Percentiles rank a stretch among this genome's conserved stretches.
Evolutionary conservation across 2,888 invertebrate genomes (phyloP).

Genomic region (Clostera curtula): DNA sequence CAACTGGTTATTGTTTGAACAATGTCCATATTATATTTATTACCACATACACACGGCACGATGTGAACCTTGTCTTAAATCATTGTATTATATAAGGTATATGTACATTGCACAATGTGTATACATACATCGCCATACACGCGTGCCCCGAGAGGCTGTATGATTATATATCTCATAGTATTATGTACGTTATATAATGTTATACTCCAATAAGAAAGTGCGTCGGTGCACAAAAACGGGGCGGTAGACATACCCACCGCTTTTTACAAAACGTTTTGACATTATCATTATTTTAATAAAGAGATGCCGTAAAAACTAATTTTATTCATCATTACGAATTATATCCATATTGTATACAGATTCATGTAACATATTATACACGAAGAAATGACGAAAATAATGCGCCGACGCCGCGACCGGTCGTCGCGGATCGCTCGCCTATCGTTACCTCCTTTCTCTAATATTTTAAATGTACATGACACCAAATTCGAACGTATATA

Average conservation of each 20-base stretch:
- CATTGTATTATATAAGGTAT: slow-evolving; percentile 82
- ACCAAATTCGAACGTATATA: slow-evolving; percentile 76
- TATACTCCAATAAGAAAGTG: slow-evolving; percentile 76
- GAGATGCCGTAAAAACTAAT: slow-evolving; percentile 75
- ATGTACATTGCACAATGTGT: slow-evolving; percentile 83
- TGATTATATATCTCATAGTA: slow-evolving; percentile 75
- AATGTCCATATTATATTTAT: slow-evolving; percentile 92
- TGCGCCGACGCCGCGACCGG: slow-evolving; percentile 60
- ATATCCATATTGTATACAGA: slow-evolving; percentile 77
- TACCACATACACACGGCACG: slow-evolving; percentile 93
- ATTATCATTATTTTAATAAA: slow-evolving; percentile 74
- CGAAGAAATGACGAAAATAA: slow-evolving; percentile 75
- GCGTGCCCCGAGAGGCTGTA: slow-evolving; percentile 77
- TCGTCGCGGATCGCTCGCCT: slow-evolving; percentile 62
- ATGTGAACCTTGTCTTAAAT: slow-evolving; percentile 91
- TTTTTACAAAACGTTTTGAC: slow-evolving; percentile 73
- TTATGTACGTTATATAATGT: slow-evolving; percentile 75
- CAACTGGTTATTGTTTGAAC: slow-evolving; percentile 82
- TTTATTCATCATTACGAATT: slow-evolving; percentile 72
- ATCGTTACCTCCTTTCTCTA: slow-evolving; percentile 71
- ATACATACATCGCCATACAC: slow-evolving; percentile 81
- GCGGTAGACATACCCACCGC: slow-evolving; percentile 69
- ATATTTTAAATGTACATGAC: slow-evolving; percentile 76
- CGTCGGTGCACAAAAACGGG: slow-evolving; percentile 75
- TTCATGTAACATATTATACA: slow-evolving; percentile 80